These are phyloP conservation scores for Microcaecilia unicolor DNA, from an alignment of 2,797 vertebrate species.

Conservation along the genomic window DNA sequence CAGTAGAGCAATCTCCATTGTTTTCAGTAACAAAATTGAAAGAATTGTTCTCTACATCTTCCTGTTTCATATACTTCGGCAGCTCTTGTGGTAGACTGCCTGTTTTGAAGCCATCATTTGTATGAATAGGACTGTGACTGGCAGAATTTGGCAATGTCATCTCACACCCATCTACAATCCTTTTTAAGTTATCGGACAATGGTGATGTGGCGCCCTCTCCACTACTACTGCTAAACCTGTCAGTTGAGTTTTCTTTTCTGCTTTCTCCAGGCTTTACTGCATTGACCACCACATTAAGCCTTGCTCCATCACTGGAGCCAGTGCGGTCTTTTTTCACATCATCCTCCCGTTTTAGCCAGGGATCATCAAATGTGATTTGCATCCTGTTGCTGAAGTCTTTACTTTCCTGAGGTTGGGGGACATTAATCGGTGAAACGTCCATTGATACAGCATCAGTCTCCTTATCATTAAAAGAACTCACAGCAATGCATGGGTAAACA, in stretches of 20 bases:
- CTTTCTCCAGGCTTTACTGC: constrained; percentile 36
- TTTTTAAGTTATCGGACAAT: constrained; percentile 38
- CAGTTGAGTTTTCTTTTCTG: constrained; percentile 33
- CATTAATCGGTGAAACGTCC: constrained; percentile 25
- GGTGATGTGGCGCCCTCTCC: constrained; percentile 50
- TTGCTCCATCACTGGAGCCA: constrained; percentile 1
- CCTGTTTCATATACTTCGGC: constrained; percentile 47
- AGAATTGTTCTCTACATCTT: constrained; percentile 35
- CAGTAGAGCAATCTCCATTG: constrained; percentile 27
- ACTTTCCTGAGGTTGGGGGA: constrained; percentile 19
- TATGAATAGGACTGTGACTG: constrained; percentile 52
- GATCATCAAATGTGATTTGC: constrained; percentile 81
- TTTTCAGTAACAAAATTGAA: constrained; percentile 25
- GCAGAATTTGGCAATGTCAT: constrained; percentile 45
- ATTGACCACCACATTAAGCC: constrained; percentile 5
- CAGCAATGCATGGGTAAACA: constrained; percentile 66
- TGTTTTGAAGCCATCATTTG: constrained; percentile 50
- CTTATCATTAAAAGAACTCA: constrained; percentile 68
- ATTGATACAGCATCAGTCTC: constrained; percentile 41
- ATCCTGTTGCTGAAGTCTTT: constrained; percentile 44
- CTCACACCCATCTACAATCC: constrained; percentile 78
- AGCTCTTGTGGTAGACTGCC: constrained; percentile 63
- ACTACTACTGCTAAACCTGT: constrained; percentile 49
- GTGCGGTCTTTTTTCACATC: constrained; percentile 46
- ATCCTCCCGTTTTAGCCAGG: constrained; percentile 83